phyloP scores from a whole-genome alignment of 2,113 vertebrate genomes.

The Gobius niger region DNA sequence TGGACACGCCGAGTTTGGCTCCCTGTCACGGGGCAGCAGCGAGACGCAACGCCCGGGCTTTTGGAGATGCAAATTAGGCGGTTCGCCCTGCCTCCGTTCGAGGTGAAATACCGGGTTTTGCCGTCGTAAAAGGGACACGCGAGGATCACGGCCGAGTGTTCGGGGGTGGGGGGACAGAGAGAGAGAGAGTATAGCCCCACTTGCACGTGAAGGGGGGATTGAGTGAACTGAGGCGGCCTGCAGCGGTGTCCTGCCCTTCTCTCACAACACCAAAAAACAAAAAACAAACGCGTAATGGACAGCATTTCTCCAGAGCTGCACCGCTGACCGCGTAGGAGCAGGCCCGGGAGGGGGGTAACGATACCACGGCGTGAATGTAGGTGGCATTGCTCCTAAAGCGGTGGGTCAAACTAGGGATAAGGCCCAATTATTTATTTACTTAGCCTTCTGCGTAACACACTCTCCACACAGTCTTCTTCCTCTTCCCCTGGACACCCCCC shows the following conservation, averaged over 20 bases:
- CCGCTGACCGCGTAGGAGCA: slow-evolving; percentile 27
- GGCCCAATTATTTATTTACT: slow-evolving; percentile 66
- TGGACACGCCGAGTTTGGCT: slow-evolving; percentile 65
- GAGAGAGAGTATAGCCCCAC: slow-evolving; percentile 14
- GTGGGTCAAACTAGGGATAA: slow-evolving; percentile 64
- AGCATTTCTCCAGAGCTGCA: slow-evolving; percentile 33
- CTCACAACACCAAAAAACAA: slow-evolving; percentile 34
- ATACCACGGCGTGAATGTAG: slow-evolving; percentile 51
- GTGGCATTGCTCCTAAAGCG: slow-evolving; percentile 49
- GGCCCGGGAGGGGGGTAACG: slow-evolving; percentile 22
- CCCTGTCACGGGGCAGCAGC: slow-evolving; percentile 65
- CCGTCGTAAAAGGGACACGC: slow-evolving; percentile 25
- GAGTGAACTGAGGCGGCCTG: slow-evolving; percentile 68
- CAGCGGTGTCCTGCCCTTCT: slow-evolving; percentile 66
- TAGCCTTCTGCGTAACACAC: slow-evolving; percentile 31
- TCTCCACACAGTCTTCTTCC: slow-evolving; percentile 42
- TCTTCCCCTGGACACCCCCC: slow-evolving; percentile 65
- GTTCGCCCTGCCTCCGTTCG: slow-evolving; percentile 45
- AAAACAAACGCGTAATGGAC: slow-evolving; percentile 60
- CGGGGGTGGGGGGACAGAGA: not conserved
- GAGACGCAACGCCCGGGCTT: slow-evolving; percentile 73
- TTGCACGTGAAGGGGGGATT: slow-evolving; percentile 57
- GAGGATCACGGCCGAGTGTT: slow-evolving; percentile 42
- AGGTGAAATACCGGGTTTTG: slow-evolving; percentile 44
- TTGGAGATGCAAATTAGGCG: slow-evolving; percentile 61